Evolutionary conservation across 2,797 vertebrate genomes (phyloP).

Genomic region (Cichlasoma orientale): DNA sequence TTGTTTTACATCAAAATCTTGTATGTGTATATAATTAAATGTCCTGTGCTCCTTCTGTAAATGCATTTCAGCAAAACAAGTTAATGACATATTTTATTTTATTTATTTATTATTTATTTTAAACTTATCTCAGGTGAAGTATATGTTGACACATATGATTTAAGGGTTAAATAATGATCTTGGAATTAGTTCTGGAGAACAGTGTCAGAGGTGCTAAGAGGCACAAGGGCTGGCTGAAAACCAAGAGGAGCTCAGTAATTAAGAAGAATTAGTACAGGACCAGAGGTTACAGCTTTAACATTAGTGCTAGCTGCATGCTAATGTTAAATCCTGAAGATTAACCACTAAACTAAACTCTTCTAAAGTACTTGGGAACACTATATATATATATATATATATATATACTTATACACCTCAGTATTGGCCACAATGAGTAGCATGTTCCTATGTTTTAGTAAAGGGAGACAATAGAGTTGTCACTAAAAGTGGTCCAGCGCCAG

Average conservation of each 20-base stretch:
- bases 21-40: not conserved
- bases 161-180: not conserved
- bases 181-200: not conserved
- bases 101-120: not conserved
- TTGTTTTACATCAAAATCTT: slow-evolving; percentile 1
- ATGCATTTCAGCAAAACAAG: not conserved
- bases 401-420: not conserved
- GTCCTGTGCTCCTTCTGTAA: not conserved
- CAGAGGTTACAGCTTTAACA: slow-evolving; percentile 25
- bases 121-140: not conserved
- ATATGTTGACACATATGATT: not conserved
- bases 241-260: slow-evolving; percentile 37
- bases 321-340: not conserved
- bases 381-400: too few species aligned
- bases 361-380: not conserved
- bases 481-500: not conserved
- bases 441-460: not conserved
- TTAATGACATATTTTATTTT: not conserved
- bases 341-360: not conserved
- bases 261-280: slow-evolving; percentile 26
- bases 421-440: not conserved
- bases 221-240: not conserved
- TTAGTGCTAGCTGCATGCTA: slow-evolving; percentile 5
- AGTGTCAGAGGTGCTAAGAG: slow-evolving; percentile 13
- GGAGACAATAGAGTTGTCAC: not conserved